phyloP scores from a whole-genome alignment of 2,888 invertebrate species.

The Cephus pygmeus region DNA sequence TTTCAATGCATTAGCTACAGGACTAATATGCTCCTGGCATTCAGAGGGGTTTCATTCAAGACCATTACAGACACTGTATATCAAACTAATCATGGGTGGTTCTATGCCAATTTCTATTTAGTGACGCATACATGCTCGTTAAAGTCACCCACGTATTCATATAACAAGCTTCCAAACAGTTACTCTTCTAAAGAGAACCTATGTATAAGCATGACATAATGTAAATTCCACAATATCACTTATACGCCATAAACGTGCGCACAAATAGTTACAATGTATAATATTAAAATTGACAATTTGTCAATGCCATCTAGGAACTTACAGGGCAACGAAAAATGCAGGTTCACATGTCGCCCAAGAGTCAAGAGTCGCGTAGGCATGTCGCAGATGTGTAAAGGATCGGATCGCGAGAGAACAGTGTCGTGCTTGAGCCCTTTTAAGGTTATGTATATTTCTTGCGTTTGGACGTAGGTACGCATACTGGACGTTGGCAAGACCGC shows the following conservation, averaged over 20 bases:
- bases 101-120: background rate
- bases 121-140: background rate
- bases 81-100: background rate
- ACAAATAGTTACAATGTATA: background rate
- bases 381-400: background rate
- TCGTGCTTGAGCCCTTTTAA: conserved; percentile 3
- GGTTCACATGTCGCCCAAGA: background rate
- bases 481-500: background rate
- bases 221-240: background rate
- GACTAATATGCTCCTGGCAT: background rate
- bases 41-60: background rate
- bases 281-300: background rate
- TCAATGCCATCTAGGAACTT: background rate
- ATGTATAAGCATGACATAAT: background rate
- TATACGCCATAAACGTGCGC: background rate
- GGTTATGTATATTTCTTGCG: conserved; percentile 3
- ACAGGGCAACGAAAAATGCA: background rate
- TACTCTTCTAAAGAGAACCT: background rate
- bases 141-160: background rate
- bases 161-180: background rate
- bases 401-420: background rate
- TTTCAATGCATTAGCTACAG: background rate
- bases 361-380: background rate
- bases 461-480: background rate
- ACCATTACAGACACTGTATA: background rate